phyloP scores from a whole-genome alignment of 1,140 invertebrate species.

The Acyrthosiphon pisum region DNA sequence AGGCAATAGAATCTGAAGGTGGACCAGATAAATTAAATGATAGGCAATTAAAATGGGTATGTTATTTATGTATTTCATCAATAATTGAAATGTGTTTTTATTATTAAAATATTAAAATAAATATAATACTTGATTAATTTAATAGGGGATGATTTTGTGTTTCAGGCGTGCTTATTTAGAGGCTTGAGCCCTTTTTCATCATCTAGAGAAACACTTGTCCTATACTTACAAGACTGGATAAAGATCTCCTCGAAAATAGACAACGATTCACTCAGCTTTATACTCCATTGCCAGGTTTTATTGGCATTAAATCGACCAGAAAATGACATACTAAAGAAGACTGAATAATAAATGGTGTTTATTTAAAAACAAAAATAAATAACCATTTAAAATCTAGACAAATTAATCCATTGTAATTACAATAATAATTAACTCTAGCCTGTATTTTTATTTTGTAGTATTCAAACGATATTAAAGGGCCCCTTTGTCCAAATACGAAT shows the following conservation, averaged over 20 bases:
- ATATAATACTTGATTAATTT: background rate
- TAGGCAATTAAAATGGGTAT: constrained; percentile 49
- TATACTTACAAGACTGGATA: constrained; percentile 36
- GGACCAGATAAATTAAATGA: constrained; percentile 46
- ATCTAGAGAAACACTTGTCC: constrained; percentile 27
- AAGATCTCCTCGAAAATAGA: constrained; percentile 43
- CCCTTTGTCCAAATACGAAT: no score
- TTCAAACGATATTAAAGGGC: no score
- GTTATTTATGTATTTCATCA: background rate
- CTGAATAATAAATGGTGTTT: background rate
- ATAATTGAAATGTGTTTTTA: background rate
- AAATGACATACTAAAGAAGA: constrained; percentile 44
- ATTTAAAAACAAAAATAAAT: background rate
- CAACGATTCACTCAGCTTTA: constrained; percentile 42
- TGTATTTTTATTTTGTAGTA: constrained; percentile 48
- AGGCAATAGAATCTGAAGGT: constrained; percentile 36
- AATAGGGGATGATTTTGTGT: background rate
- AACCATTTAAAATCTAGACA: constrained; percentile 23
- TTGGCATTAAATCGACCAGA: constrained; percentile 52
- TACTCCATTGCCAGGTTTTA: constrained; percentile 48
- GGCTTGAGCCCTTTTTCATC: constrained; percentile 45
- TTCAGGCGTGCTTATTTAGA: constrained; percentile 47
- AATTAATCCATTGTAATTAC: constrained; percentile 24
- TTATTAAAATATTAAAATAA: background rate
- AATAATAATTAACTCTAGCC: constrained; percentile 50